Evolutionary conservation across 2,113 vertebrate species (phyloP).

Genomic region (Poeciliopsis turrubarensis): DNA sequence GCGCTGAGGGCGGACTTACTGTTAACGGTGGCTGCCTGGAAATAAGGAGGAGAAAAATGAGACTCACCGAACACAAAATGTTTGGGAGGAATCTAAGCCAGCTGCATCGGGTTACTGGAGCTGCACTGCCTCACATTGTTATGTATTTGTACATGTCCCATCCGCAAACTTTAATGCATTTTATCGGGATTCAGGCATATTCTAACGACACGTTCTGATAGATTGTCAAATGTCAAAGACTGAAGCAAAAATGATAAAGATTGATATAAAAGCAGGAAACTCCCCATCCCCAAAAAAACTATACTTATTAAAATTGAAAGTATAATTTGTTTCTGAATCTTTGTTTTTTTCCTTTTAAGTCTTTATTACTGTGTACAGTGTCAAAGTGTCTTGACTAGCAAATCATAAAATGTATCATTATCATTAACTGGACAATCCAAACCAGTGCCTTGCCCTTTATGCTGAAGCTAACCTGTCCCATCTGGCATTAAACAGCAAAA

Average conservation of each 20-base stretch:
- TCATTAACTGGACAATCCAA: not conserved
- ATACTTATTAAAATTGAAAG: too few relatives aligned
- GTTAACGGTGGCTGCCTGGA: slow-evolving; percentile 83
- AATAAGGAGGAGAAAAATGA: not conserved
- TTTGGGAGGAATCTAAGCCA: not conserved
- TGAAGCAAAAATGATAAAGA: not conserved
- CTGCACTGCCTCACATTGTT: not conserved
- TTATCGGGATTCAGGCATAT: not conserved
- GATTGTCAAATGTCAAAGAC: not conserved
- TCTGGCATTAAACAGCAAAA: not conserved
- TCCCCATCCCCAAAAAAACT: too few relatives aligned
- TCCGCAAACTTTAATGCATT: not conserved
- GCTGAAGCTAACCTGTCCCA: not conserved
- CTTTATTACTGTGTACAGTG: too few relatives aligned
- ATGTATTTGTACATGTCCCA: not conserved
- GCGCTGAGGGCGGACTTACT: slow-evolving; percentile 83
- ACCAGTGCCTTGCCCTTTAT: not conserved
- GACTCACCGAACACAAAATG: not conserved
- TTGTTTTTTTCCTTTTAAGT: too few relatives aligned
- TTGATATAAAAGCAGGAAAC: not conserved
- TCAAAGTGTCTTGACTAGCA: too few relatives aligned
- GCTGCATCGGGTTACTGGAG: not conserved
- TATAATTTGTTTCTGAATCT: too few relatives aligned
- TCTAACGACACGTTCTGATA: not conserved
- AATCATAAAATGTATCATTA: too few relatives aligned